phyloP scores from a whole-genome alignment of 2,888 invertebrate genomes.

The Cistogaster globosa region DNA sequence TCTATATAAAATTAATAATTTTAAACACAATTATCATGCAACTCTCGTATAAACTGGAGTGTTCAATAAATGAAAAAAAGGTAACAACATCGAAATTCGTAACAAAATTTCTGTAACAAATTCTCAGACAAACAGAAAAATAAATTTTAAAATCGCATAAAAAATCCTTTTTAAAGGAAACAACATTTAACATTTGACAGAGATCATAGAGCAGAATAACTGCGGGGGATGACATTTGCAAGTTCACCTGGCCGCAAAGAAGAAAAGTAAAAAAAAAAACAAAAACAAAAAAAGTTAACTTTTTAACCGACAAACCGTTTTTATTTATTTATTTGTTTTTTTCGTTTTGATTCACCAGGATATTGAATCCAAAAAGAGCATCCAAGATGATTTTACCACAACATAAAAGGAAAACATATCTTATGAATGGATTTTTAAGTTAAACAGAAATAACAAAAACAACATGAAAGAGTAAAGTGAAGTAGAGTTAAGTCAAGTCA shows the following conservation, averaged over 20 bases:
- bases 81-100: slow-evolving; percentile 59
- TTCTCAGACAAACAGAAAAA: slow-evolving; percentile 59
- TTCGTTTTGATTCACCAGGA: slow-evolving; percentile 47
- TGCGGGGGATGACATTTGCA: slow-evolving; percentile 72
- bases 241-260: slow-evolving; percentile 69
- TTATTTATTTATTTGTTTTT: slow-evolving; percentile 1
- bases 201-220: slow-evolving; percentile 71
- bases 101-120: slow-evolving; percentile 70
- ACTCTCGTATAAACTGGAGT: slow-evolving; percentile 32
- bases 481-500: slow-evolving; percentile 36
- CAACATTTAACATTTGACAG: slow-evolving; percentile 70
- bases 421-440: slow-evolving; percentile 48
- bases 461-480: slow-evolving; percentile 3
- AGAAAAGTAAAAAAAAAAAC: slow-evolving; percentile 32
- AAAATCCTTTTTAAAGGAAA: slow-evolving; percentile 58
- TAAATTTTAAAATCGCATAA: slow-evolving; percentile 44
- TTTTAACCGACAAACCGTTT: slow-evolving; percentile 58
- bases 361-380: slow-evolving; percentile 29
- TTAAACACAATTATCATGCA: background rate
- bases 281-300: slow-evolving; percentile 44
- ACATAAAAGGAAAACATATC: slow-evolving; percentile 5
- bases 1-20: too few relatives aligned
- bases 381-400: slow-evolving; percentile 40
- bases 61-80: slow-evolving; percentile 47
- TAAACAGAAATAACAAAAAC: slow-evolving; percentile 16